Base-by-base conservation (phyloP, 1,140 invertebrate species). In the Diorhabda sublineata region DNA sequence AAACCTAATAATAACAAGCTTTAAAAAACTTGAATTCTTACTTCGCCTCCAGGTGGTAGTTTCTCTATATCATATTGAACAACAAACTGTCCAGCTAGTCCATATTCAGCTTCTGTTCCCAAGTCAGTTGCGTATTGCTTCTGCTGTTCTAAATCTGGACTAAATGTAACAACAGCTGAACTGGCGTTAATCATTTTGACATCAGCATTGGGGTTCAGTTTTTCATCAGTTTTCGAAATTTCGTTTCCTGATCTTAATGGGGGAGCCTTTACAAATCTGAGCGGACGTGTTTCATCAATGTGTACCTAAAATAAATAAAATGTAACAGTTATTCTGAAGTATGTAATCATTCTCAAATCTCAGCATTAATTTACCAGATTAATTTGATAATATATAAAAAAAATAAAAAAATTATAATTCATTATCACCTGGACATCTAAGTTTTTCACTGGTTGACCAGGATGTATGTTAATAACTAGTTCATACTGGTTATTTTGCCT, bases 21-120 rank as follows among this genome's bases (percentile, higher is more conserved):
- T 61, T 26, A 60, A 58, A 70, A 63, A 67, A 71, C 58, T 64
- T 42, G 7, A 42, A 43, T 63, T 11, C 87, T 77, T 70, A 88
- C 79, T 79, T 89, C 84, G 62, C 86, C 87, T 45, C 83, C 83
- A 59, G 77, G 70, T 4, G 82, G 75, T 63, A 83, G 78, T 43
- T 85, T 79, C n/a, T 85, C 83, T 0, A 90, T 86, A 68, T 90
- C 87, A 74, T 90, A 90, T 67, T 87, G 85, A 6, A 89, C 86
- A 3, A 88, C 83, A 71, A 90, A 87, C 72, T 89, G 87, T 61
- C 87, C 87, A 63, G 83, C 79, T 8, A 86, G 72, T 6, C 87
- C 87, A 58, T 84, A 80, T 3, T 80, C 71, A 11, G 78, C 70
- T 62, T 80, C 61, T 71, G 69, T 62, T 73, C 77, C 68, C 7